phyloP scores from a whole-genome alignment of 2,113 vertebrate species.

The Suricata suricatta region DNA sequence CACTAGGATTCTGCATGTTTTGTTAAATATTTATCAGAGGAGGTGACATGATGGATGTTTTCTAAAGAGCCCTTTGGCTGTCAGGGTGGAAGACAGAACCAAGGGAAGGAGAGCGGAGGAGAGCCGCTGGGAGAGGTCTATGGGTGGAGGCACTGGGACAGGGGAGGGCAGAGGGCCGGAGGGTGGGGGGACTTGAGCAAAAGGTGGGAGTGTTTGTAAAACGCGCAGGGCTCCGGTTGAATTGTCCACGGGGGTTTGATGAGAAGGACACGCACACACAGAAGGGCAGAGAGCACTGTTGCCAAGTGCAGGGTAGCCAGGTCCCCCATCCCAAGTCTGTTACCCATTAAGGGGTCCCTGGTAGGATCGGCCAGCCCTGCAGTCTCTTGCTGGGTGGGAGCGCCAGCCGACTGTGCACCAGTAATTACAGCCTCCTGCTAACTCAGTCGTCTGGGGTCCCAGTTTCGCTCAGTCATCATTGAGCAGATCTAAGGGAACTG shows the following conservation, averaged over 20 bases:
- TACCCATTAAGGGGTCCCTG: not conserved
- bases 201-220: not conserved
- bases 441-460: slow-evolving; percentile 70
- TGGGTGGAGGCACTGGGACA: too few species aligned
- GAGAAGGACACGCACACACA: not conserved
- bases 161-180: not conserved
- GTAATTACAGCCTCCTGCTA: slow-evolving; percentile 74
- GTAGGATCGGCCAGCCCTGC: fast-evolving
- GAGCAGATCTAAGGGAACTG: slow-evolving; percentile 56
- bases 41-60: not conserved
- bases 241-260: not conserved
- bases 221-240: too few species aligned
- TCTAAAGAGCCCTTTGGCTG: not conserved
- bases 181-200: not conserved
- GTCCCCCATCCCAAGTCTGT: not conserved
- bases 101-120: not conserved
- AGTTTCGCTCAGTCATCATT: slow-evolving; percentile 62
- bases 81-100: not conserved
- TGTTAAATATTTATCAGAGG: not conserved
- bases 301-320: not conserved
- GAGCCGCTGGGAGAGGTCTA: not conserved
- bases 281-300: not conserved
- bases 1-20: not conserved
- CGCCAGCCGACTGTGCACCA: not conserved
- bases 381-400: not conserved